Base-by-base conservation (phyloP, 2,797 vertebrate species). In the Neoniphon sammara region DNA sequence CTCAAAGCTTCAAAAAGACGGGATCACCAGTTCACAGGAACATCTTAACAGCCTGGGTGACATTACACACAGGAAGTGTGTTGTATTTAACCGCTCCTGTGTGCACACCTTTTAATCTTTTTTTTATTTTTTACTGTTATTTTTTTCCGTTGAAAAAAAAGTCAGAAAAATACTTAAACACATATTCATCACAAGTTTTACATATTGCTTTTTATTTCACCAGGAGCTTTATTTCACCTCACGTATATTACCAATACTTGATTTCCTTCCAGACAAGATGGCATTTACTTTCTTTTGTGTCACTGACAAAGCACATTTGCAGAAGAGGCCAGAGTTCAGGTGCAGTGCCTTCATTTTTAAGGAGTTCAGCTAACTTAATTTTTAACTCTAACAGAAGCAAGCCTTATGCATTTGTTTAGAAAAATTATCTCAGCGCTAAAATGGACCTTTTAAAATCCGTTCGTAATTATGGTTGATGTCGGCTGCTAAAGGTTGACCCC, bases 401-500 rank as follows among this genome's bases (percentile, higher is more conserved):
- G 25, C 36, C 72, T n/a, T 58, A 70, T 62, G n/a, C 42, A 39
- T 79, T 57, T 70, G 60, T 52, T 64, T 30, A 21, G 77, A 87
- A 83, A 80, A 83, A 83, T 77, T 74, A 58, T 57, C 74, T 77
- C 79, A 81, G 82, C 18, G 15, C 30, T 1, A 31, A 68, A 73
- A 66, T 17, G 66, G 78, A 80, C 84, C 80, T 84, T 88, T 89
- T 75, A 79, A 85, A 88, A 76, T 73, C 67, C 78, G 46, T 68
- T 73, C 31, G 61, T 27, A 76, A 54, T 52, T 44, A 52, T 66
- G 34, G 56, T 78, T 68, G 75, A 84, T 86, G 79, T 75, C 60
- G 20, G 65, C 2, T 30, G 56, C 77, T 87, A 66, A 85, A 81
- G 64, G 70, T 52, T 75, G 76, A 80, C 79, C 73, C 66, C 70